Evolutionary conservation across 2,113 vertebrate species (phyloP).

Genomic region (Crotalus helleri): DNA sequence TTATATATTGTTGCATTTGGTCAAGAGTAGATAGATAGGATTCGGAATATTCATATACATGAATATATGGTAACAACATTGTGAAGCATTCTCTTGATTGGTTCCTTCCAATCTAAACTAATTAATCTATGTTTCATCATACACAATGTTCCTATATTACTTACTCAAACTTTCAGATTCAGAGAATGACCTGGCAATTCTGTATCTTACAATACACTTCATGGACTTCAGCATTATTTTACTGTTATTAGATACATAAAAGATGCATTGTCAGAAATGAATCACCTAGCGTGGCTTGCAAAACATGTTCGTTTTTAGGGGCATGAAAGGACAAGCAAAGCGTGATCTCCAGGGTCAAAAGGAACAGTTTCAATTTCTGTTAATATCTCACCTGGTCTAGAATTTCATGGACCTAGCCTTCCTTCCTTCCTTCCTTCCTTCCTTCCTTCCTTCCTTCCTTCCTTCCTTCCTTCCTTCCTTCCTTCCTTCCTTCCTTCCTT

Average conservation of each 20-base stretch:
- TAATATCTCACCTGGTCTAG: neutral
- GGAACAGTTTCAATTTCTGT: neutral
- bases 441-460: too few species aligned
- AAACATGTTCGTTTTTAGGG: neutral
- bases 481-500: too few species aligned
- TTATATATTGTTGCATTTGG: neutral
- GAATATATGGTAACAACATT: neutral
- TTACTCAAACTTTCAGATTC: neutral
- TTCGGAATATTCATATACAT: neutral
- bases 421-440: too few species aligned
- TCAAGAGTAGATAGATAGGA: neutral
- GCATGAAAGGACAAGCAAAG: neutral
- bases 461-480: too few species aligned
- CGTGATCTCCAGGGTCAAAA: neutral
- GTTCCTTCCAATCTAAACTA: neutral
- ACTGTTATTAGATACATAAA: neutral
- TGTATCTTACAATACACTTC: neutral
- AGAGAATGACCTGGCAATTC: neutral
- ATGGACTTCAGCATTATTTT: neutral
- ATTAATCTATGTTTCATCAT: neutral
- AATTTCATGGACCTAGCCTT: neutral
- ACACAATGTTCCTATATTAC: neutral
- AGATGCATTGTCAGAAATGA: neutral
- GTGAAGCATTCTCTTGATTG: neutral
- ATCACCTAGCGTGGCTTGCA: neutral